A percentile compares a stretch with the other conserved stretches of the same genome.
Conservation (phyloP, 1,140 invertebrate species). For the Hyphantria cunea region DNA sequence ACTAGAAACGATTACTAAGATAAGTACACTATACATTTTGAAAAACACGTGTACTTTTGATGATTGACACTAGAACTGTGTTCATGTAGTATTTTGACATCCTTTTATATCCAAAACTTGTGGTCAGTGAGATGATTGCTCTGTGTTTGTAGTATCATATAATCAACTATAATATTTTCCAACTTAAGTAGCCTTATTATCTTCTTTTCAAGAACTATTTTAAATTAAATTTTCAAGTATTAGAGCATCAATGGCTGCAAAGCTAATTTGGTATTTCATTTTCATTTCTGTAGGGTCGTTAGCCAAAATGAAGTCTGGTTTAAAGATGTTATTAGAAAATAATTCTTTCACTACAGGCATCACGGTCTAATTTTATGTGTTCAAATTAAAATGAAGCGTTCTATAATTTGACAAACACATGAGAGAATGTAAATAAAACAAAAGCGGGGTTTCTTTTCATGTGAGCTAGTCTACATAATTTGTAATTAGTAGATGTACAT, state of each 20-base stretch:
- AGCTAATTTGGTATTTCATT: constrained; percentile 22
- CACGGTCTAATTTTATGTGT: constrained; percentile 26
- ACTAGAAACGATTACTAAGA: constrained; percentile 29
- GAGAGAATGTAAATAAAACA: constrained; percentile 27
- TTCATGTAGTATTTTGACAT: constrained; percentile 35
- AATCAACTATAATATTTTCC: too few relatives aligned
- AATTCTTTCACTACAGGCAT: neutral
- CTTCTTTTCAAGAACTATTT: too few relatives aligned
- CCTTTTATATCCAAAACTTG: constrained; percentile 51
- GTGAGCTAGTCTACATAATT: constrained; percentile 12
- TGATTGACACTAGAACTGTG: constrained; percentile 36
- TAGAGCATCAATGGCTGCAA: neutral
- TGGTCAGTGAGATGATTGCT: constrained; percentile 46
- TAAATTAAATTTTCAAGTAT: constrained; percentile 13
- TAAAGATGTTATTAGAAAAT: neutral
- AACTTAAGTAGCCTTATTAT: too few relatives aligned
- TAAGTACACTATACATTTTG: constrained; percentile 39
- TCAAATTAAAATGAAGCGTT: constrained; percentile 1
- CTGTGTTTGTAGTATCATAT: constrained; percentile 9
- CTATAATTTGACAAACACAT: constrained; percentile 33
- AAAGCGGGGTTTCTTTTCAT: constrained; percentile 14
- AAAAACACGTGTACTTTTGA: constrained; percentile 30
- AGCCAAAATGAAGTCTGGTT: constrained; percentile 5
- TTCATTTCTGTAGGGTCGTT: constrained; percentile 40
- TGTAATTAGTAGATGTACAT: constrained; percentile 1